phyloP scores from a whole-genome alignment of 2,113 vertebrate genomes.

The Charina bottae region DNA sequence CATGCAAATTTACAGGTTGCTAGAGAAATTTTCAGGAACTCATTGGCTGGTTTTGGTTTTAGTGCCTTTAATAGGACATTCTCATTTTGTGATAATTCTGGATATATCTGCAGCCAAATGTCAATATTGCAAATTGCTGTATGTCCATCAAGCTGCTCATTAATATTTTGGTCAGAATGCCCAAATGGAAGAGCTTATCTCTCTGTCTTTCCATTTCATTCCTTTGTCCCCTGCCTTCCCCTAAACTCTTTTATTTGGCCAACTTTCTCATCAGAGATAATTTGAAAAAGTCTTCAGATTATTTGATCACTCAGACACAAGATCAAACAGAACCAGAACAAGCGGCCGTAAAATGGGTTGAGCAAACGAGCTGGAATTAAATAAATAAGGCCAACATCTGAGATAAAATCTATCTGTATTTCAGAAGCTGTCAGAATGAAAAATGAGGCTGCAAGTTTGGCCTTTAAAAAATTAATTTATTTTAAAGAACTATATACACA shows the following conservation, averaged over 20 bases:
- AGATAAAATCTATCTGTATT: conserved; percentile 69
- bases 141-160: neutral
- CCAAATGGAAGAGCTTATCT: conserved; percentile 22
- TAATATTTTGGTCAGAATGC: neutral
- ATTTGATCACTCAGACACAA: conserved; percentile 39
- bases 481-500: conserved; percentile 58
- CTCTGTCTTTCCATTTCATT: conserved; percentile 4
- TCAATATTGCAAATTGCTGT: conserved; percentile 20
- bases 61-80: no score
- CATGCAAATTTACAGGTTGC: neutral
- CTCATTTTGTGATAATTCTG: neutral
- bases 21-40: neutral
- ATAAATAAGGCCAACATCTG: conserved; percentile 39
- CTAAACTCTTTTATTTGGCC: neutral
- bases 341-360: neutral
- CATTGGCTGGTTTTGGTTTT: neutral
- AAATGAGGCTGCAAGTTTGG: conserved; percentile 71
- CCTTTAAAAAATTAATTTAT: conserved; percentile 82
- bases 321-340: conserved; percentile 45
- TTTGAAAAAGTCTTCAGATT: conserved; percentile 41
- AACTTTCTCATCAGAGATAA: neutral
- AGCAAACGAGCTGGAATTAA: conserved; percentile 9
- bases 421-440: conserved; percentile 76
- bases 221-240: no score
- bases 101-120: neutral